Conservation (phyloP, 2,113 vertebrate species). For the Tragelaphus strepsiceros region DNA sequence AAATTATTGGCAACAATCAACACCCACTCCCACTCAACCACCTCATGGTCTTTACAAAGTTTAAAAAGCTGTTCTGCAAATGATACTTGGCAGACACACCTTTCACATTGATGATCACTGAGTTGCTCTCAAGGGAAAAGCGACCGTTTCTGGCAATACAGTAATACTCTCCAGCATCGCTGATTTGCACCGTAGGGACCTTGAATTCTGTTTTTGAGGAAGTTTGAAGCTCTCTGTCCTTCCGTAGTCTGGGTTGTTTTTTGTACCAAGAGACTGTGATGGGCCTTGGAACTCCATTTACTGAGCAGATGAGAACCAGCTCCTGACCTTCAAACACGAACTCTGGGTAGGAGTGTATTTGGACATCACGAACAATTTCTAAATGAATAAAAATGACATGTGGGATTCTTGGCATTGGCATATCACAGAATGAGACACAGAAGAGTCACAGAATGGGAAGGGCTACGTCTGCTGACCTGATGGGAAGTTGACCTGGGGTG, state of each 20-base stretch:
- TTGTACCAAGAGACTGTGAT: constrained; percentile 1
- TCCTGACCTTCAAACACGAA: constrained; percentile 5
- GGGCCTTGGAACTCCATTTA: neutral
- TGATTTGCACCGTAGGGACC: neutral
- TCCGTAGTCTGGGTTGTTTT: rapidly evolving
- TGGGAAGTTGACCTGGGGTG: neutral
- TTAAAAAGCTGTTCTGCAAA: neutral
- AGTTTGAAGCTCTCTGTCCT: no score
- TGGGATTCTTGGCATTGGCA: no score
- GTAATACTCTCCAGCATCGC: neutral
- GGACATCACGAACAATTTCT: neutral
- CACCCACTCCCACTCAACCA: neutral
- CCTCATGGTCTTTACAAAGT: neutral
- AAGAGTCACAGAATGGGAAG: neutral
- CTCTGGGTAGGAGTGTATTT: neutral
- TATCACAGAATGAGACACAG: neutral
- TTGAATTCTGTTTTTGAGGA: neutral
- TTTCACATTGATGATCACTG: neutral
- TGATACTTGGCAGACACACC: neutral
- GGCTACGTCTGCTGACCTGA: neutral
- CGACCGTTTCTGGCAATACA: neutral
- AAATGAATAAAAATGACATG: neutral
- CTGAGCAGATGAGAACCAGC: constrained; percentile 34
- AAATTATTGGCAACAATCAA: neutral
- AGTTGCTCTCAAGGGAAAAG: neutral